Percentiles rank a stretch among this genome's conserved stretches.
Conservation (phyloP, 2,888 invertebrate species). For the Pyrochroa serraticornis region DNA sequence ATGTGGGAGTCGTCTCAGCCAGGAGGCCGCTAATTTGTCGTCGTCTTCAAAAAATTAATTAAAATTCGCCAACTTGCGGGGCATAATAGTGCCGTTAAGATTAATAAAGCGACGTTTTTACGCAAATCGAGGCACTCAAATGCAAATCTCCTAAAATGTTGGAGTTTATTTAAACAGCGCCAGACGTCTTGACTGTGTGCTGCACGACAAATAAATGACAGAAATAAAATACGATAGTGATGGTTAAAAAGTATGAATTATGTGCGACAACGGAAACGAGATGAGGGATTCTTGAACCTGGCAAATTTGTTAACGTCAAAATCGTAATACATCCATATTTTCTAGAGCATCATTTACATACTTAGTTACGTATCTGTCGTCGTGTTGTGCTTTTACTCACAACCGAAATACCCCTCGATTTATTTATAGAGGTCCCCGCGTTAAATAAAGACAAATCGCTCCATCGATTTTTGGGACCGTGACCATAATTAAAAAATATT, state of each 20-base stretch:
- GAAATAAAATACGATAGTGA: conserved; percentile 14
- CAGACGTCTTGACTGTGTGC: too few relatives aligned
- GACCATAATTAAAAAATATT: too few relatives aligned
- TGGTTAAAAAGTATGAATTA: conserved; percentile 20
- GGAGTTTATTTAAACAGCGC: too few relatives aligned
- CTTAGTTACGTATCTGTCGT: conserved; percentile 13
- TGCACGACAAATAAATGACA: conserved; percentile 12
- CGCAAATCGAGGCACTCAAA: too few relatives aligned
- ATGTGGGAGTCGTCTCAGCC: too few relatives aligned
- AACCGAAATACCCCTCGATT: conserved; percentile 11
- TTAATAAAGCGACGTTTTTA: too few relatives aligned
- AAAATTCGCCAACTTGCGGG: too few relatives aligned
- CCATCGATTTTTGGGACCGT: too few relatives aligned
- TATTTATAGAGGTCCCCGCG: conserved; percentile 16
- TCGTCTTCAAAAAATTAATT: too few relatives aligned
- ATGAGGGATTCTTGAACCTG: conserved; percentile 11
- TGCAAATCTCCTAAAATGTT: too few relatives aligned
- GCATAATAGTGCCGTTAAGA: too few relatives aligned
- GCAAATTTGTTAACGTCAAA: conserved; percentile 22
- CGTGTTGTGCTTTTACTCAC: conserved; percentile 12
- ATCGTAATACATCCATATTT: conserved; percentile 16
- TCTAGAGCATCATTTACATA: conserved; percentile 24
- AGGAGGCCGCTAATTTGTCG: too few relatives aligned
- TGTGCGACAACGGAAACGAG: conserved; percentile 16
- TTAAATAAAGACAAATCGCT: conserved; percentile 13